Base-by-base conservation (phyloP, 2,888 invertebrate species). In the Leuctra nigra region DNA sequence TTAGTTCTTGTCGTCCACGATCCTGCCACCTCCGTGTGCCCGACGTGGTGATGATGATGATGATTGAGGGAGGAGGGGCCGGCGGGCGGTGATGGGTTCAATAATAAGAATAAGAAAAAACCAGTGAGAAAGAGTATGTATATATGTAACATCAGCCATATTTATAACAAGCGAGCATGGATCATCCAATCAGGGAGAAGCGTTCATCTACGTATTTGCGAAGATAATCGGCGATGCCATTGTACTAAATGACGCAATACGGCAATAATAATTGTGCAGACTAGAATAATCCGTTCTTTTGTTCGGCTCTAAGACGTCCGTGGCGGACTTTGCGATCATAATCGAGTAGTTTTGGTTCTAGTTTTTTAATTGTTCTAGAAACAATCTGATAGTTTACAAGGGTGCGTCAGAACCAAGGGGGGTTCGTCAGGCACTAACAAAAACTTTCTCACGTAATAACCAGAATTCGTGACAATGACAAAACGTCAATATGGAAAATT, bases 11-110 rank as follows among this genome's bases (percentile, higher is more conserved):
- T 6, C 16, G 33, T 14, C 25, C 25, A n/a, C n/a, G n/a, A n/a
- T n/a, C n/a, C n/a, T n/a, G n/a, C n/a, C n/a, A n/a, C n/a, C n/a
- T n/a, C n/a, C n/a, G n/a, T n/a, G n/a, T n/a, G n/a, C n/a, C n/a
- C n/a, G n/a, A n/a, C n/a, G n/a, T n/a, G n/a, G 35, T 29, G 53
- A 53, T 33, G 58, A 58, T 41, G n/a, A n/a, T n/a, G 58, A 48
- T 18, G 24, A 41, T 46, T 33, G 53, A 24, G 44, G 47, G 35
- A 36, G 55, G 44, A 35, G 47, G 35, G 11, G 18, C 22, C 11
- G n/a, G 14, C n/a, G 48, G 35, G 50, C 50, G 50, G 50, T 50
- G 50, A 20, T 20, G 22, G 35, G 50, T 33, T 50, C 25, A 47
- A 50, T 50, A 50, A 50, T 50, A 50, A 50, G 33, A 50, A 50